phyloP scores from a whole-genome alignment of 2,888 invertebrate genomes.

The Xanthorhoe designata region DNA sequence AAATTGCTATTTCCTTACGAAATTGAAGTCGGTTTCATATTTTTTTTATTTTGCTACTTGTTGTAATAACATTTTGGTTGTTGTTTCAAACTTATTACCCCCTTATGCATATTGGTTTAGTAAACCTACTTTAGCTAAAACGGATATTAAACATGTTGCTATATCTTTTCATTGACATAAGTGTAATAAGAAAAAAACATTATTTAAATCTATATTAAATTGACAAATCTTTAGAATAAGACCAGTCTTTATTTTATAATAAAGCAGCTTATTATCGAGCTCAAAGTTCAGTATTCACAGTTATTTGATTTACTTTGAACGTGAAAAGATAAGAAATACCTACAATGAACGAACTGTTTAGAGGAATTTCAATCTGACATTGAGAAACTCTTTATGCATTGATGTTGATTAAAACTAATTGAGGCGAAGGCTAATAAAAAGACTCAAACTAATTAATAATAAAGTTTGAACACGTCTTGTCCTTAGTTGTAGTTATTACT shows the following conservation, averaged over 20 bases:
- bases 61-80: not conserved
- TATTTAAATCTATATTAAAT: too few species aligned
- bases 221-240: too few species aligned
- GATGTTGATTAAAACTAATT: constrained; percentile 66
- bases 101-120: too few species aligned
- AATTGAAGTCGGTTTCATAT: too few species aligned
- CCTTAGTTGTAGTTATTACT: constrained; percentile 3
- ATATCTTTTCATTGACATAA: too few species aligned
- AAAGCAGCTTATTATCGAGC: constrained; percentile 7
- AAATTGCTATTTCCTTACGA: too few species aligned
- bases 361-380: constrained; percentile 23
- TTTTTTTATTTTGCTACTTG: too few species aligned
- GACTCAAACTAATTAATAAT: constrained; percentile 50
- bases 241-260: not conserved
- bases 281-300: constrained; percentile 12
- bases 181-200: too few species aligned
- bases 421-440: constrained; percentile 63
- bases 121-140: too few species aligned
- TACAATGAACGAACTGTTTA: constrained; percentile 18
- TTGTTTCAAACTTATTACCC: not conserved
- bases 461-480: constrained; percentile 20
- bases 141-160: too few species aligned
- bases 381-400: constrained; percentile 32
- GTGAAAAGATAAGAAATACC: constrained; percentile 7
- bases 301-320: not conserved